Conservation (phyloP, 2,797 vertebrate genomes). For the Phrynocephalus guinanensis region DNA sequence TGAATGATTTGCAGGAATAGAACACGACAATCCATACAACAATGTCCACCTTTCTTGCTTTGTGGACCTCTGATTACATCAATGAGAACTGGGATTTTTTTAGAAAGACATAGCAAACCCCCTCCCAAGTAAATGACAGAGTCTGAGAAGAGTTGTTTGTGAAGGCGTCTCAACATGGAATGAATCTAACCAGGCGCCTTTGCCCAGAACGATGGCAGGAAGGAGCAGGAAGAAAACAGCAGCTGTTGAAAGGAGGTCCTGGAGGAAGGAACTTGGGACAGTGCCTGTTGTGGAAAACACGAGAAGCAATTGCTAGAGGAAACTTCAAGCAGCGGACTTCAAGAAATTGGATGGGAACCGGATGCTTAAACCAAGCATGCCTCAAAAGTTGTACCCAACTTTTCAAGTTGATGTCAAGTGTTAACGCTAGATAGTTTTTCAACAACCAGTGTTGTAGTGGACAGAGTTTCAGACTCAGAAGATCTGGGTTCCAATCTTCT, state of each 20-base stretch:
- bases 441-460: too few species aligned
- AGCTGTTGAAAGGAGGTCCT: not conserved
- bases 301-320: slow-evolving; percentile 2
- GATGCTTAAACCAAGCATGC: not conserved
- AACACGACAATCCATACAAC: not conserved
- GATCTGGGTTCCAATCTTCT: too few species aligned
- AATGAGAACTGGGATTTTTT: not conserved
- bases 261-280: slow-evolving; percentile 13
- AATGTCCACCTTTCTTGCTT: not conserved
- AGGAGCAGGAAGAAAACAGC: slow-evolving; percentile 17
- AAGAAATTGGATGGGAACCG: not conserved
- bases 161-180: not conserved
- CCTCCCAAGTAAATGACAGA: not conserved
- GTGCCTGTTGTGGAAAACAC: not conserved
- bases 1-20: not conserved
- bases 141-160: not conserved
- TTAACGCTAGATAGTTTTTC: too few species aligned
- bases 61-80: not conserved
- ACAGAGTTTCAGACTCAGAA: too few species aligned
- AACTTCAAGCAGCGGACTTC: not conserved
- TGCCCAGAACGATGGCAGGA: slow-evolving; percentile 9
- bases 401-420: not conserved
- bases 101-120: not conserved
- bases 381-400: not conserved
- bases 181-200: not conserved